Base-by-base conservation (phyloP, 2,113 vertebrate species). In the Pipa parva region DNA sequence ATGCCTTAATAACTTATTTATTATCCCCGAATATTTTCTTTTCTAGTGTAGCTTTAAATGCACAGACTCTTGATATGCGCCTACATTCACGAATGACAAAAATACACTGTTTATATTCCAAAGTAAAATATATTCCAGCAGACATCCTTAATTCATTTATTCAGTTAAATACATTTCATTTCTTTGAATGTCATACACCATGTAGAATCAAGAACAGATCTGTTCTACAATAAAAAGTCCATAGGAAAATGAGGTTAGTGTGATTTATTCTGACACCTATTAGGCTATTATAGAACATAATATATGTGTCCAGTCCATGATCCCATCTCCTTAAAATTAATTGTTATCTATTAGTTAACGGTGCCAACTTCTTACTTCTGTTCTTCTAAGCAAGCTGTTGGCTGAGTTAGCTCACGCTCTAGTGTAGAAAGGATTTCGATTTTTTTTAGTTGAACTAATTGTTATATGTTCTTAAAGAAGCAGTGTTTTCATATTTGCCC, bases 261-360 rank as follows among this genome's bases (percentile, higher is more conserved):
- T 80, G 64, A 80, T 83, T 83, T 80, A 75, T 68, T 59, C 29
- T 77, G 68, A 80, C 75, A 73, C 78, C 67, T 76, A 68, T 81
- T 77, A 77, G 78, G 73, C 20, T 71, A 81, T 82, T 80, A 79
- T 71, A 79, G 73, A 80, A 75, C 75, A 76, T 79, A 58, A 15
- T 77, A 78, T 76, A 60, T 84, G 75, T 83, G 79, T 64, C 82
- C 81, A 63, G n/a, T n/a, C n/a, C n/a, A n/a, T n/a, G n/a, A n/a
- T n/a, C n/a, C 71, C 80, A 77, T 72, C 64, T 66, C 70, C 67
- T 1, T 80, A 77, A 83, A 84, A 82, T 80, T 77, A 80, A 82
- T 73, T 72, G 78, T 63, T 84, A 72, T 57, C 84, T 78, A 82
- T 81, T 85, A 82, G 76, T 78, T 77, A 80, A 59, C 78, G n/a